phyloP scores from a whole-genome alignment of 1,140 invertebrate genomes.

The Sarcophaga bullata region DNA sequence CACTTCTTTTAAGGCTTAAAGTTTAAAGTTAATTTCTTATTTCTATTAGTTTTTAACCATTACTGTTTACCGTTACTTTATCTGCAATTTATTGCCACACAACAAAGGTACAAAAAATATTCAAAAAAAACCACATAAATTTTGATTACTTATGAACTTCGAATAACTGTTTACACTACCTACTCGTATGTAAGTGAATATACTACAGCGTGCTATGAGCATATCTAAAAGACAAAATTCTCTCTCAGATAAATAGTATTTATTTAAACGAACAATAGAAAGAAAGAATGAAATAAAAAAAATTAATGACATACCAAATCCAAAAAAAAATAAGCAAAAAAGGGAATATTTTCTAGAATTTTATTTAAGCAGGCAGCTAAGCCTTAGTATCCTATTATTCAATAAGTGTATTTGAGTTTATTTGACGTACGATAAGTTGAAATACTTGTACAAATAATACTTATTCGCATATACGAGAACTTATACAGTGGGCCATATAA shows the following conservation, averaged over 20 bases:
- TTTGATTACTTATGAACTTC: too few relatives aligned
- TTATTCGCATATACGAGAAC: not conserved
- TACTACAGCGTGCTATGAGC: not conserved
- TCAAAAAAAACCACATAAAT: too few relatives aligned
- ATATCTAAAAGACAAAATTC: not conserved
- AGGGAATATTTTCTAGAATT: not conserved
- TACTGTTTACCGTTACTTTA: too few relatives aligned
- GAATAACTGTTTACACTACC: too few relatives aligned
- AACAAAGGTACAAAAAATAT: too few relatives aligned
- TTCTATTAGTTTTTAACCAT: too few relatives aligned
- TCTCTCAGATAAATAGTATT: not conserved
- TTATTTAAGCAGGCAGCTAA: slow-evolving; percentile 8
- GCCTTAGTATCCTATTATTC: not conserved
- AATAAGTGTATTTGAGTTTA: not conserved
- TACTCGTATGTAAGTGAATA: too few relatives aligned
- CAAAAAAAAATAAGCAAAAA: too few relatives aligned
- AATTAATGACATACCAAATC: not conserved
- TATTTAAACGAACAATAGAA: not conserved
- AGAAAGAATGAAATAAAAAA: not conserved
- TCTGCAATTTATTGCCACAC: too few relatives aligned
- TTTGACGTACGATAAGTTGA: not conserved
- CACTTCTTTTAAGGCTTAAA: too few relatives aligned
- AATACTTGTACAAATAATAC: not conserved
- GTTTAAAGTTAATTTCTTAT: too few relatives aligned
- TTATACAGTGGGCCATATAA: not conserved